Percentiles rank a stretch among this genome's conserved stretches.
phyloP scores from a whole-genome alignment of 2,888 invertebrate species.

The Ophion ellenae region DNA sequence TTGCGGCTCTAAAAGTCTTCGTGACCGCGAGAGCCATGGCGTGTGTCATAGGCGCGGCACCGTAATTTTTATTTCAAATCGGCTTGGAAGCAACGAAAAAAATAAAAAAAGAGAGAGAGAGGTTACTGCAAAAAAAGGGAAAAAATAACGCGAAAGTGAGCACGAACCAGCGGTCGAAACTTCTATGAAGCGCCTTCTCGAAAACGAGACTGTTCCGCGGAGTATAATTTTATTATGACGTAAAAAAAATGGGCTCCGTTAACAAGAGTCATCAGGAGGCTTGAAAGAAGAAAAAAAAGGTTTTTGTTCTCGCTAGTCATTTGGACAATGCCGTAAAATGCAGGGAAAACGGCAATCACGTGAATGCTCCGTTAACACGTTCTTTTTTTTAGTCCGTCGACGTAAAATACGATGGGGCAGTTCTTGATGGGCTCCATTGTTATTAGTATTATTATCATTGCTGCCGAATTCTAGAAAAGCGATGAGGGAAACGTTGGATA shows the following conservation, averaged over 20 bases:
- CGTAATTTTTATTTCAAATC: slow-evolving; percentile 58
- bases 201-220: not conserved
- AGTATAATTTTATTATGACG: slow-evolving; percentile 4
- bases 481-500: no score
- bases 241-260: slow-evolving; percentile 1
- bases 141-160: not conserved
- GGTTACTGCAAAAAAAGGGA: not conserved
- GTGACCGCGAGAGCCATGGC: slow-evolving; percentile 48
- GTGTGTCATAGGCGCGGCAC: slow-evolving; percentile 48
- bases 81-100: slow-evolving; percentile 20
- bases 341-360: no score
- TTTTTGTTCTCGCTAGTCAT: no score
- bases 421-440: no score
- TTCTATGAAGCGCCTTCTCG: not conserved
- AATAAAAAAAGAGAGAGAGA: not conserved
- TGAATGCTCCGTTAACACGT: no score
- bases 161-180: slow-evolving; percentile 6
- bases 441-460: no score
- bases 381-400: no score
- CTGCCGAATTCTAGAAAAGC: no score
- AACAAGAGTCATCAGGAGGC: no score
- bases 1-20: slow-evolving; percentile 44
- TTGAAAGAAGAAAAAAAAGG: no score
- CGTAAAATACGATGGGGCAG: no score
- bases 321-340: no score